Base-by-base conservation (phyloP, 2,113 vertebrate species). In the Todiramphus chloris region DNA sequence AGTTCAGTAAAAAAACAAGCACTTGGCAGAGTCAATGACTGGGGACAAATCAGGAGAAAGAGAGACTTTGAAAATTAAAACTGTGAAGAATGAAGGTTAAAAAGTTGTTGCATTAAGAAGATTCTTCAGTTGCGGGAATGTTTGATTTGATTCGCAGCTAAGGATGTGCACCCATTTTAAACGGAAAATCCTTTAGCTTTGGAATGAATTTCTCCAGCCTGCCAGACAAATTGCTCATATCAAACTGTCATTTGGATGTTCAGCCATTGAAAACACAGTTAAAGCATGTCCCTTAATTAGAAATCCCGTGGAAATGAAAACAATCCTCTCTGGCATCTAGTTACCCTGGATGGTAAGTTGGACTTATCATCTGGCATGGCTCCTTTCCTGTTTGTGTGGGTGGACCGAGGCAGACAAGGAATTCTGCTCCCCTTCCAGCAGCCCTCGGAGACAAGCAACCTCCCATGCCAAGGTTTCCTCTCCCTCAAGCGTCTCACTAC, bases 181-280 rank as follows among this genome's bases (percentile, higher is more conserved):
- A 97, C 1, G n/a, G 96, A 97, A 96, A 96, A 97, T 94, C 96
- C 96, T 96, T 95, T 96, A 41, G 95, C 92, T 93, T 89, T 94
- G 96, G 80, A 94, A 95, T 92, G 95, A 96, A 83, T 89, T 93
- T 96, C 90, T 95, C 94, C 75, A 69, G 76, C 80, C 77, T 87
- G 88, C 90, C 94, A 93, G 90, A 87, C 89, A 93, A 95, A 91
- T 96, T 93, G 94, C 96, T 93, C 96, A 69, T 95, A 96, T 97
- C 96, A 95, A 95, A 93, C 86, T 95, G 94, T 95, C 94, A 89
- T 66, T 78, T 92, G 89, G 77, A 94, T 93, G 73, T 90, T 88
- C 95, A 95, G 91, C 69, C 93, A 95, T 67, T 92, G 93, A 94
- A 96, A 95, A 96, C 73, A 85, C 67, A 94, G 62, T 83, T 94